A percentile compares a stretch with the other conserved stretches of the same genome.
Evolutionary conservation across 2,888 invertebrate genomes (phyloP).

Genomic region (Alsophila aescularia): DNA sequence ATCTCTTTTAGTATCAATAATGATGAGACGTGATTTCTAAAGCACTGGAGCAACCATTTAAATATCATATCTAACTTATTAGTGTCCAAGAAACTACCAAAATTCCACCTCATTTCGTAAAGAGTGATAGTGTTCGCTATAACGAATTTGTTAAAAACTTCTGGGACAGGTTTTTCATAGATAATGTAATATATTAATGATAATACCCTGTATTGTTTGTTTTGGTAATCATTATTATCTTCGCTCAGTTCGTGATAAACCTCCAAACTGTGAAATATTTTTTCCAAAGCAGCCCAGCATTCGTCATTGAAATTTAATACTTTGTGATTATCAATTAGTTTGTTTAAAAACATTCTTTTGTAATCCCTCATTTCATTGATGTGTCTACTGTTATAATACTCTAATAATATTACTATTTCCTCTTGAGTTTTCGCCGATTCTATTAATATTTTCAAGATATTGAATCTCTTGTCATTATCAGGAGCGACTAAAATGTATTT

Average conservation of each 20-base stretch:
- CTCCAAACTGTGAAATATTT: constrained; percentile 24
- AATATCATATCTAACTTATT: neutral
- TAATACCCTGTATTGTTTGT: neutral
- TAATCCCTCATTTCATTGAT: constrained; percentile 49
- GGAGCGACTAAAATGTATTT: constrained; percentile 20
- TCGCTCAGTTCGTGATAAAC: neutral
- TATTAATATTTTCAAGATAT: constrained; percentile 49
- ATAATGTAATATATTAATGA: constrained; percentile 23
- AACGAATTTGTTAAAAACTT: neutral
- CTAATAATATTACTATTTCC: constrained; percentile 51
- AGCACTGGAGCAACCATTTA: neutral
- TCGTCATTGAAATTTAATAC: constrained; percentile 17
- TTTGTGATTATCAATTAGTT: constrained; percentile 31
- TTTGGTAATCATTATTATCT: neutral
- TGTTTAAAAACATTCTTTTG: constrained; percentile 52
- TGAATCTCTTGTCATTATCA: constrained; percentile 42
- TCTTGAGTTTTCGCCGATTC: constrained; percentile 49
- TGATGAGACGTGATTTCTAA: neutral
- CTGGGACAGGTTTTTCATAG: constrained; percentile 15
- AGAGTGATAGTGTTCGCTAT: neutral
- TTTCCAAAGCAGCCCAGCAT: constrained; percentile 23
- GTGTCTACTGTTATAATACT: constrained; percentile 60
- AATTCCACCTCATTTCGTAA: neutral
- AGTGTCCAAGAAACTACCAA: neutral
- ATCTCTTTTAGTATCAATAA: neutral